These are phyloP conservation scores for Argyrosomus regius DNA, from an alignment of 2,797 vertebrate species.

Conservation along the genomic window DNA sequence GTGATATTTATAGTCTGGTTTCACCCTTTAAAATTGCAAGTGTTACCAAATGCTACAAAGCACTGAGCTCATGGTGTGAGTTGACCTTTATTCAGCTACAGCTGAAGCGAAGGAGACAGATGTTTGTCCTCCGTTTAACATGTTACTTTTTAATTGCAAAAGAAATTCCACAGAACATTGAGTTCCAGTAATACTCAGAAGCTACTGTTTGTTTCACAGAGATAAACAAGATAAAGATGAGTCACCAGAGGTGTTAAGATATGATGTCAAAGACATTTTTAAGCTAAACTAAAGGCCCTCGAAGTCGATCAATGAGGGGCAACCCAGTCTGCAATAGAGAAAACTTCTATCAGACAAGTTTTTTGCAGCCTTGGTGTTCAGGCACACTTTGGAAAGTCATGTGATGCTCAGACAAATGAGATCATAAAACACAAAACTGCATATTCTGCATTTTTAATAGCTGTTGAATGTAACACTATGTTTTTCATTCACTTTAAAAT, in stretches of 20 bases:
- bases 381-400: background rate
- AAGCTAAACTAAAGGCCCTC: background rate
- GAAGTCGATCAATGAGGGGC: background rate
- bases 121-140: slow-evolving; percentile 5
- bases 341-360: background rate
- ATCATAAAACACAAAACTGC: background rate
- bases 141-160: background rate
- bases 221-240: background rate
- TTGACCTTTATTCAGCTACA: background rate
- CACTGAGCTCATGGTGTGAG: background rate
- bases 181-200: background rate
- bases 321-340: too few species aligned
- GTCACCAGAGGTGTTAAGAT: background rate
- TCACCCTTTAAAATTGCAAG: background rate
- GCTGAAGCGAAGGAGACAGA: background rate
- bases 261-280: background rate
- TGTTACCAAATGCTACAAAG: background rate
- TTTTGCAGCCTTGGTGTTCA: background rate
- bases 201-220: background rate
- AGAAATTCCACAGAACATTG: background rate
- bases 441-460: background rate
- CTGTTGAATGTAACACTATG: background rate
- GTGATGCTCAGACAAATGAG: background rate
- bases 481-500: background rate
- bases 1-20: background rate